phyloP scores from a whole-genome alignment of 2,888 invertebrate species.

The Melikaiella ostensackeni region DNA sequence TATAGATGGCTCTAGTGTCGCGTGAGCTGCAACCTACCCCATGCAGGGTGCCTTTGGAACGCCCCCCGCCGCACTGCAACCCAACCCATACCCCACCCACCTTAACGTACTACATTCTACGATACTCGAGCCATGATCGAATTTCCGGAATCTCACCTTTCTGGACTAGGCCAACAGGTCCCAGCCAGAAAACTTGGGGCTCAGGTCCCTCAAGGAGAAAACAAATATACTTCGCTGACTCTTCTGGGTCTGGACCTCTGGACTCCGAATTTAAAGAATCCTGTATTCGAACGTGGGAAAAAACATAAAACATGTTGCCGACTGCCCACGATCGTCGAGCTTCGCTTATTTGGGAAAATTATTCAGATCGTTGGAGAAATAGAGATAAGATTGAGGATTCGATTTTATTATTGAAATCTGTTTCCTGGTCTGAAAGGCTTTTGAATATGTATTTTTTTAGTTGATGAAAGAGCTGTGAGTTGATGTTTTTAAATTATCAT shows the following conservation, averaged over 20 bases:
- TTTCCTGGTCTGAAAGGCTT: background rate
- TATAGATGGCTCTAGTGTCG: constrained; percentile 78
- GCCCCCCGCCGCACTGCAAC: constrained; percentile 65
- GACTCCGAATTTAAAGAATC: constrained; percentile 42
- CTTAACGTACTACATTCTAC: background rate
- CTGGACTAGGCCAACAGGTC: constrained; percentile 58
- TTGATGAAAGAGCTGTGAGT: background rate
- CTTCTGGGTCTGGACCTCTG: constrained; percentile 13
- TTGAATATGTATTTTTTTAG: background rate
- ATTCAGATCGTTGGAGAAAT: constrained; percentile 18
- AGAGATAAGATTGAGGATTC: constrained; percentile 37
- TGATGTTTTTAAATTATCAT: background rate
- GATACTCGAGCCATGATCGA: constrained; percentile 62
- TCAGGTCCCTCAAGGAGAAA: background rate
- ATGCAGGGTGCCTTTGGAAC: constrained; percentile 74
- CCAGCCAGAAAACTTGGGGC: constrained; percentile 31
- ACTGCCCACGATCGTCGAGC: constrained; percentile 35
- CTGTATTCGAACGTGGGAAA: constrained; percentile 51
- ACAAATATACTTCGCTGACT: background rate
- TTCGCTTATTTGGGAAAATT: constrained; percentile 38
- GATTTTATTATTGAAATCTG: background rate
- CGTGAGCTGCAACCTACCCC: constrained; percentile 76
- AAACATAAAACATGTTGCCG: constrained; percentile 39
- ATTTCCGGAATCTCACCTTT: constrained; percentile 72
- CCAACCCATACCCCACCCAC: constrained; percentile 26